Conservation (phyloP, 2,888 invertebrate species). For the Strigamia maritima region DNA sequence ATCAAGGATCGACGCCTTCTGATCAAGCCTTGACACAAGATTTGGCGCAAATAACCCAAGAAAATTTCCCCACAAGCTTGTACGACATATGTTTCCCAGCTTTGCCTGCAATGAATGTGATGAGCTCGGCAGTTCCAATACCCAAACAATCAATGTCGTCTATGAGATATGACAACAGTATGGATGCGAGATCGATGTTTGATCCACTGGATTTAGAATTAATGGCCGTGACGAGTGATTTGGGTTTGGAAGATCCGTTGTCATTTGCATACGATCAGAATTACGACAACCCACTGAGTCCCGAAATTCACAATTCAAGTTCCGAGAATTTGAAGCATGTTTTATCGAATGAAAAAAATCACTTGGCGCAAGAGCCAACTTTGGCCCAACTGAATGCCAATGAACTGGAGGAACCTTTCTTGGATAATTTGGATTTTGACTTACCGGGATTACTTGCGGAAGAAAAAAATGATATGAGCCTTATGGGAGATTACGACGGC, state of each 20-base stretch:
- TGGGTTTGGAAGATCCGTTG: slow-evolving; percentile 31
- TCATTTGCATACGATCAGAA: slow-evolving; percentile 20
- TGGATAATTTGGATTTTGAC: slow-evolving; percentile 79
- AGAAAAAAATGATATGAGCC: slow-evolving; percentile 52
- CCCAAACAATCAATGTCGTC: background rate
- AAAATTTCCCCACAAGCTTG: slow-evolving; percentile 8
- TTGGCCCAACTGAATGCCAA: slow-evolving; percentile 81
- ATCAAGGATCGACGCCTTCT: slow-evolving; percentile 19
- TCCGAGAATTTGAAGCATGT: slow-evolving; percentile 25
- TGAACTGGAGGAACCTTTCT: slow-evolving; percentile 65
- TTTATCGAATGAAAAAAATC: slow-evolving; percentile 6
- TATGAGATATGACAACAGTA: background rate
- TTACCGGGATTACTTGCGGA: slow-evolving; percentile 79
- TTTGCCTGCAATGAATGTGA: background rate
- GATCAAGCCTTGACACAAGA: slow-evolving; percentile 33
- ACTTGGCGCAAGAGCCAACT: slow-evolving; percentile 58
- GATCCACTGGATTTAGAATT: slow-evolving; percentile 19
- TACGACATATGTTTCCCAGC: background rate
- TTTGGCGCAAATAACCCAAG: slow-evolving; percentile 24
- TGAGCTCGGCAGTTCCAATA: slow-evolving; percentile 27
- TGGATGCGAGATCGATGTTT: background rate
- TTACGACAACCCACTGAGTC: slow-evolving; percentile 33
- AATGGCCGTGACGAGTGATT: slow-evolving; percentile 16
- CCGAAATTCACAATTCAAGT: slow-evolving; percentile 26
- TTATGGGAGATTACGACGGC: slow-evolving; percentile 33